These are phyloP conservation scores for Coracopsis vasa DNA, from an alignment of 2,113 vertebrate genomes.

Conservation along the genomic window DNA sequence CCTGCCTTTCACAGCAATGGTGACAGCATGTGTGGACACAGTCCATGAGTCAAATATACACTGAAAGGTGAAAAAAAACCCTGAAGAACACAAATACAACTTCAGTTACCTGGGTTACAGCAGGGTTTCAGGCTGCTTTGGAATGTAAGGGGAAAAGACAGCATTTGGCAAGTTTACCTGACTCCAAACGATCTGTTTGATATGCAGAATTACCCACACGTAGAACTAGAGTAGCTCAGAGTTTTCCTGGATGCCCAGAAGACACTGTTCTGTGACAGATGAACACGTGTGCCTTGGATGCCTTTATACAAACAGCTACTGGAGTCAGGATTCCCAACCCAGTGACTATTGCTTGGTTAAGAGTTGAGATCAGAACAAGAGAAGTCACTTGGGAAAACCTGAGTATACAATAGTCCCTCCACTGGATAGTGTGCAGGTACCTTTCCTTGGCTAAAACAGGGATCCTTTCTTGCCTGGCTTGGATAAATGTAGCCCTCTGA, in stretches of 20 bases:
- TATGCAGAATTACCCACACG: neutral
- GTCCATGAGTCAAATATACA: neutral
- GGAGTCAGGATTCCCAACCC: neutral
- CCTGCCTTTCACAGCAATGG: neutral
- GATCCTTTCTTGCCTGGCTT: neutral
- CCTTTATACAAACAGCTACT: neutral
- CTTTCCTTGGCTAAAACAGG: fast-evolving
- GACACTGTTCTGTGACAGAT: neutral
- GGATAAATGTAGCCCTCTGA: neutral
- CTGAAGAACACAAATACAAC: neutral
- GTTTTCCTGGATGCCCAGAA: neutral
- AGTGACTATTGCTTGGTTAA: neutral
- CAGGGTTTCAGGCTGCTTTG: neutral
- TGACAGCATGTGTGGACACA: neutral
- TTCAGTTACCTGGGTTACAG: neutral
- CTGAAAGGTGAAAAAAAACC: neutral
- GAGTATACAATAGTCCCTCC: neutral
- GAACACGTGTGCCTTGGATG: fast-evolving
- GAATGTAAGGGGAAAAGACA: neutral
- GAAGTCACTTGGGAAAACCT: neutral
- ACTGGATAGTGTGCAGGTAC: neutral
- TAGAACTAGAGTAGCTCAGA: neutral
- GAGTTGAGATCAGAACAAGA: neutral
- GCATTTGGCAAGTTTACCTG: neutral
- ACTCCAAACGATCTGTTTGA: neutral